Base-by-base conservation (phyloP, 2,113 vertebrate genomes). In the Strix uralensis region DNA sequence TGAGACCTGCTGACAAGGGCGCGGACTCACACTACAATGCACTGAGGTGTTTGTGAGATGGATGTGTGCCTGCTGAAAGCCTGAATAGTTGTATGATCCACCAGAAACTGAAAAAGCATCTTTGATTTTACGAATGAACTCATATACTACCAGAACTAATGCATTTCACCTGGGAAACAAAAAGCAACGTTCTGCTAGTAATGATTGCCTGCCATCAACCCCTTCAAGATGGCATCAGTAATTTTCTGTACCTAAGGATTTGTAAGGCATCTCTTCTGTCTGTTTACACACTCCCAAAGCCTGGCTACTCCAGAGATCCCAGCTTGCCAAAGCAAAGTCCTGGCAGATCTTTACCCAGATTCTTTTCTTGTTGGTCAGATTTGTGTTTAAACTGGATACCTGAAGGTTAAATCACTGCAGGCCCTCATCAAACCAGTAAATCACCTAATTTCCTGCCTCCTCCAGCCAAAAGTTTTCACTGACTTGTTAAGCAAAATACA, bases 401-500 rank as follows among this genome's bases (percentile, higher is more conserved):
- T 81, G 55, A 63, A 97, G 94, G 49, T 96, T 71, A 96, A 96
- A 95, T 85, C 26, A 73, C 73, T 86, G 57, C 83, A 70, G 70
- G 62, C 70, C 26, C 66, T 91, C 94, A 92, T 69, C 92, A 92
- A 84, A 93, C 59, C 63, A 77, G 82, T 58, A 93, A 96, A 89
- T 90, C 80, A 72, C 93, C 40, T 77, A 54, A 52, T 80, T 94
- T 79, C 63, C 67, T 49, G 20, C 89, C 40, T 96, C 91, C 91
- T 61, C 26, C 79, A 90, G 81, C 73, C 29, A 92, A 63, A 79
- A 40, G 63, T 96, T 97, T 90, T 78, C 89, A 87, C 32, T 92
- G 71, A 94, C 94, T 87, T 84, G 81, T 83, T 67, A 85, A 86
- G 92, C 94, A 95, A 84, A 96, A 97, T 87, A 97, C 96, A 97